These are phyloP conservation scores for Catostomus latipinnis DNA, from an alignment of 2,797 vertebrate species.

Conservation along the genomic window DNA sequence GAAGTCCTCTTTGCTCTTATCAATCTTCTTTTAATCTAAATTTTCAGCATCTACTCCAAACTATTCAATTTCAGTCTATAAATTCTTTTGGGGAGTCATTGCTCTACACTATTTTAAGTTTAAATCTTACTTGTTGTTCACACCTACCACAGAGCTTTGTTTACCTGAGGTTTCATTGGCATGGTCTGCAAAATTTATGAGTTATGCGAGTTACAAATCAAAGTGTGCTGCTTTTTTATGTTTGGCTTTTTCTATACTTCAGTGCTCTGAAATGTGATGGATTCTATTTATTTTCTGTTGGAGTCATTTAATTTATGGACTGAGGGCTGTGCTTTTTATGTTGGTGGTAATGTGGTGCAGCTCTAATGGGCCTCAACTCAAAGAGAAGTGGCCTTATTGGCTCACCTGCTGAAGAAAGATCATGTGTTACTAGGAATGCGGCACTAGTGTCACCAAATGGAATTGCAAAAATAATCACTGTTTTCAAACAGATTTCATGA, in stretches of 20 bases:
- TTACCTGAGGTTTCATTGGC: conserved; percentile 19
- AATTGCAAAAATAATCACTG: too few species aligned
- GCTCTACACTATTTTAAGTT: conserved; percentile 10
- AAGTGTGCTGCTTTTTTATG: conserved; percentile 61
- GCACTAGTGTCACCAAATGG: too few species aligned
- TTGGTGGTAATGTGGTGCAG: conserved; percentile 43
- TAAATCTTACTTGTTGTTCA: conserved; percentile 23
- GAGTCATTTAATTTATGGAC: conserved; percentile 69
- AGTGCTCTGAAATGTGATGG: conserved; percentile 64
- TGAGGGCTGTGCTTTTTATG: conserved; percentile 53
- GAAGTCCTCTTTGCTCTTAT: conserved; percentile 12
- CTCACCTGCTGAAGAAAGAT: conserved; percentile 12
- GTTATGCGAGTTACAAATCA: conserved; percentile 62
- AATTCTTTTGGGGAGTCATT: conserved; percentile 1
- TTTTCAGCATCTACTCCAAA: conserved; percentile 14
- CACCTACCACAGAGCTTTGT: neutral
- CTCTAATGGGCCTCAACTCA: conserved; percentile 29
- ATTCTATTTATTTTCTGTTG: conserved; percentile 72
- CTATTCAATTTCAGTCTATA: conserved; percentile 5
- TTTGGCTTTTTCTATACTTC: conserved; percentile 66
- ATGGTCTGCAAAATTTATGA: conserved; percentile 64
- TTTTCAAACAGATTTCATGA: too few species aligned
- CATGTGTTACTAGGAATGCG: too few species aligned
- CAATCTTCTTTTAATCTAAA: neutral
- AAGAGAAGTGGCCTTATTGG: conserved; percentile 32